A percentile compares a stretch with the other conserved stretches of the same genome.
These are phyloP conservation scores for Enchytraeus crypticus DNA, from an alignment of 2,888 invertebrate genomes.

Conservation along the genomic window DNA sequence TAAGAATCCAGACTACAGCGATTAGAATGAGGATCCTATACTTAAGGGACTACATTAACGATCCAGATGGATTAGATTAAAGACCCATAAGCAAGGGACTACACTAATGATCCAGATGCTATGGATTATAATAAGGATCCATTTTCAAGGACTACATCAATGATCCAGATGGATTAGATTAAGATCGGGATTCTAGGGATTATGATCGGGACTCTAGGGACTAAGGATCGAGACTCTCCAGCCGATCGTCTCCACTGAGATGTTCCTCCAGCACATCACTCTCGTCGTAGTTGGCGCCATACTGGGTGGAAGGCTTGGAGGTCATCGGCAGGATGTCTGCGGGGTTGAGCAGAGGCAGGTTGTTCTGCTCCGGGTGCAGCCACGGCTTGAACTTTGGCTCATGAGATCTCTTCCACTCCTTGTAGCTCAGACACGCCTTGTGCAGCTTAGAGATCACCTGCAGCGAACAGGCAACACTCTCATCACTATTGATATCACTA, in stretches of 20 bases:
- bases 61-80: too few relatives aligned
- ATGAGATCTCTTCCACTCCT: constrained; percentile 70
- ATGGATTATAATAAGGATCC: too few relatives aligned
- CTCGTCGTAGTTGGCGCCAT: constrained; percentile 4
- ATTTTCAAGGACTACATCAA: too few relatives aligned
- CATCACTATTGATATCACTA: neutral
- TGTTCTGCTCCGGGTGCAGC: constrained; percentile 76
- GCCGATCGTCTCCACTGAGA: constrained; percentile 5
- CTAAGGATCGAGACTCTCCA: too few relatives aligned
- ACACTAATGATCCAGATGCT: too few relatives aligned
- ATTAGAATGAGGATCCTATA: too few relatives aligned
- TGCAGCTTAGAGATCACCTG: constrained; percentile 55
- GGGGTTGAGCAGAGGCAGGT: constrained; percentile 61
- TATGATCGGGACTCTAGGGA: too few relatives aligned
- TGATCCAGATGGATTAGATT: too few relatives aligned
- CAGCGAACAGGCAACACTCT: neutral
- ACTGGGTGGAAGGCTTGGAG: neutral
- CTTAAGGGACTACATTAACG: too few relatives aligned
- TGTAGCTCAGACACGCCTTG: constrained; percentile 70
- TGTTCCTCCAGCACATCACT: constrained; percentile 1
- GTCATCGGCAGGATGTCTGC: constrained; percentile 51
- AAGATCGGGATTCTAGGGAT: too few relatives aligned
- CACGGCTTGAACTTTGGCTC: constrained; percentile 74
- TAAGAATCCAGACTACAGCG: too few relatives aligned
- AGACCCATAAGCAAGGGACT: too few relatives aligned